Evolutionary conservation across 2,888 invertebrate genomes (phyloP).

Genomic region (Hypolimnas misippus): DNA sequence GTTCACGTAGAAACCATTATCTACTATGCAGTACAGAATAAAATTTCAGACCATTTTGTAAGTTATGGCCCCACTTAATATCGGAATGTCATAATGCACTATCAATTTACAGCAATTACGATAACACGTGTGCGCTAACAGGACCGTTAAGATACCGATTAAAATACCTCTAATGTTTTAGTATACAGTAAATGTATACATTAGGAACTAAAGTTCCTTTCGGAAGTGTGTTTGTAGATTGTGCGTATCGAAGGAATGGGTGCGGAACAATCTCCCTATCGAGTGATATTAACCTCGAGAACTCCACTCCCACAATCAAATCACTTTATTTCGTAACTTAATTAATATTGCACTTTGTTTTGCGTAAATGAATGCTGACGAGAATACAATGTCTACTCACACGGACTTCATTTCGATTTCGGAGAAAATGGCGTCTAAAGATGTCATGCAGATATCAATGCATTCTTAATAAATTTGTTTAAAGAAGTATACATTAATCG

Average conservation of each 20-base stretch:
- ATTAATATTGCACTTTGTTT: not conserved
- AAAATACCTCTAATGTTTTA: conserved; percentile 22
- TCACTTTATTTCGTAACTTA: conserved; percentile 28
- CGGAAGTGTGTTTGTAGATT: conserved; percentile 24
- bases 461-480: too few species aligned
- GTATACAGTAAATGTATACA: not conserved
- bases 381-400: too few species aligned
- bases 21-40: not conserved
- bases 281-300: conserved; percentile 59
- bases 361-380: too few species aligned
- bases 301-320: conserved; percentile 53
- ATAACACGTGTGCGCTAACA: conserved; percentile 20
- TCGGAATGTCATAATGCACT: conserved; percentile 13
- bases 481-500: too few species aligned
- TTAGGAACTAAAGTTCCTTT: too few species aligned
- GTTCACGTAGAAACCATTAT: not conserved
- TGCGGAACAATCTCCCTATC: conserved; percentile 42
- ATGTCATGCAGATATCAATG: too few species aligned
- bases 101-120: conserved; percentile 14
- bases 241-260: conserved; percentile 36
- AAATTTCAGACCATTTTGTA: not conserved
- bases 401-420: too few species aligned
- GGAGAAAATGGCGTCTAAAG: too few species aligned
- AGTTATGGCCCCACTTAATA: conserved; percentile 11
- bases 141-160: conserved; percentile 26